Base-by-base conservation (phyloP, 2,113 vertebrate species). In the Takifugu flavidus region DNA sequence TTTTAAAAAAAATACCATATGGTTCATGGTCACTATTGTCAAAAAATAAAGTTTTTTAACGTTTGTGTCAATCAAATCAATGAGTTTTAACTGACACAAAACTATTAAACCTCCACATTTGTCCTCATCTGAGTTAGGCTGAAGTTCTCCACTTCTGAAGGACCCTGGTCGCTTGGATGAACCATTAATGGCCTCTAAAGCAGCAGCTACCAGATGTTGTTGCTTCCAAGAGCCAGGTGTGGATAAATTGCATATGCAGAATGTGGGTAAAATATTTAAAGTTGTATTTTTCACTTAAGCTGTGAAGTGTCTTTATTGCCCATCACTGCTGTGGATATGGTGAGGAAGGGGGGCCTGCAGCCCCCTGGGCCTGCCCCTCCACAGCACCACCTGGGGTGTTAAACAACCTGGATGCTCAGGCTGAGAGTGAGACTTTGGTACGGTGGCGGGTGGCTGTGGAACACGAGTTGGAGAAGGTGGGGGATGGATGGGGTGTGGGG, bases 201-300 rank as follows among this genome's bases (percentile, higher is more conserved):
- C 82, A 91, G 88, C 89, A 83, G 86, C 85, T 69, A 81, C 76
- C 90, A 91, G 88, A 89, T 89, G 88, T 89, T 89, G 76, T 84
- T 87, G 76, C 82, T 86, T 74, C 86, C 84, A 65, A 83, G 72
- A 83, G 83, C 76, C 89, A 92, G 90, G 85, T 92, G 89, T 87
- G 81, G 82, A 82, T 62, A 83, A 88, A 88, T 87, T 88, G 80
- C 87, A 85, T 86, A 88, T 82, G 86, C 82, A 89, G 82, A 82
- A 85, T 89, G 86, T 86, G 84, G 86, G 82, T 88, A 89, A 90
- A 91, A 92, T 91, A 92, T 91, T 92, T 91, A 91, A 90, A 90
- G 81, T 90, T 78, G 86, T 88, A 89, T 91, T 88, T 89, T 83
- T 88, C 88, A 90, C 84, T 85, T 89, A 87, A 83, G 86, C 82